Conservation (phyloP, 2,113 vertebrate genomes). For the Damaliscus lunatus region DNA sequence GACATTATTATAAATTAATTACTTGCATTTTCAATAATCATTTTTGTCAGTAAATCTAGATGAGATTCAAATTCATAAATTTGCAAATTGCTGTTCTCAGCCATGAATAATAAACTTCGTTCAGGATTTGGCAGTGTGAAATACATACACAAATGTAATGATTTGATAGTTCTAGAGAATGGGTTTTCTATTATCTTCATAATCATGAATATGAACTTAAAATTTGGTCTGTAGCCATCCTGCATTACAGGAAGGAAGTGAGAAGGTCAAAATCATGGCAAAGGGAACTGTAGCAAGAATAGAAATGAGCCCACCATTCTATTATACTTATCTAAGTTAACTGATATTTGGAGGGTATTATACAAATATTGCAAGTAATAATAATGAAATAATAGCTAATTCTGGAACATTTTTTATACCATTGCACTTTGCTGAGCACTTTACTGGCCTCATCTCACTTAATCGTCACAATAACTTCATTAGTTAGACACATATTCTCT, state of each 20-base stretch:
- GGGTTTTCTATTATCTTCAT: constrained; percentile 27
- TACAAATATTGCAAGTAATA: not conserved
- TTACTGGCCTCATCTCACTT: not conserved
- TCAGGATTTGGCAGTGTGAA: constrained; percentile 28
- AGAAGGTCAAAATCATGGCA: not conserved
- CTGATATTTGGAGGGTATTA: not conserved
- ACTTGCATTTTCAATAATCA: constrained; percentile 6
- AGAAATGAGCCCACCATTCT: not conserved
- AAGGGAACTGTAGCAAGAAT: not conserved
- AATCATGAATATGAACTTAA: not conserved
- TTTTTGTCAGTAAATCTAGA: constrained; percentile 39
- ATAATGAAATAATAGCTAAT: not conserved
- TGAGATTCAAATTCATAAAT: constrained; percentile 31
- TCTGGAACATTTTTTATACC: not conserved
- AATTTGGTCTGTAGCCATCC: not conserved
- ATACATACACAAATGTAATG: not conserved
- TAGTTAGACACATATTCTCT: not conserved
- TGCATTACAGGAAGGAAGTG: not conserved
- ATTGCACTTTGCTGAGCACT: not conserved
- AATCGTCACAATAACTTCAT: not conserved
- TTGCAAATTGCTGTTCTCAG: not conserved
- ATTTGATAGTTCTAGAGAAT: constrained; percentile 1
- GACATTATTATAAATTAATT: constrained; percentile 25
- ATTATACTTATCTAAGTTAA: not conserved
- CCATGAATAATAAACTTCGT: constrained; percentile 11